These are phyloP conservation scores for Callosobruchus maculatus DNA, from an alignment of 2,888 invertebrate species.

Conservation along the genomic window DNA sequence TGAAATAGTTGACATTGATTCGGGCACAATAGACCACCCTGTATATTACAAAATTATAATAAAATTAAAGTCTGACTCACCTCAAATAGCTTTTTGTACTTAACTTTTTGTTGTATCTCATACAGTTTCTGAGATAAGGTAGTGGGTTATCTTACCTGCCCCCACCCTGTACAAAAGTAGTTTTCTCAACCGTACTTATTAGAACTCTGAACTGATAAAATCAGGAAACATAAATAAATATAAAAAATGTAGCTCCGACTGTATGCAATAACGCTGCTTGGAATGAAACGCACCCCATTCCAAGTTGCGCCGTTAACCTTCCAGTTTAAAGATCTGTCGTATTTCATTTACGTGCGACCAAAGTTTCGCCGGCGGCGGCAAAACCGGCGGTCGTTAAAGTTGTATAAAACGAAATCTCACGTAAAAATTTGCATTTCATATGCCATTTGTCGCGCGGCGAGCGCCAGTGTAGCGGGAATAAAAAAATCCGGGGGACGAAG, in stretches of 20 bases:
- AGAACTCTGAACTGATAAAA: no score
- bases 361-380: not conserved
- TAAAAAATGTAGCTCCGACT: not conserved
- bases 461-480: not conserved
- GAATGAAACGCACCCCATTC: not conserved
- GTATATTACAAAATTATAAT: no score
- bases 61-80: no score
- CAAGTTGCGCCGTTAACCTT: not conserved
- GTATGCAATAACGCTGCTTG: not conserved
- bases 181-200: no score
- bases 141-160: no score
- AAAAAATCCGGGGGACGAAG: not conserved
- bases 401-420: slow-evolving; percentile 13
- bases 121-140: no score
- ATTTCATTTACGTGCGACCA: not conserved
- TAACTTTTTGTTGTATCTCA: no score
- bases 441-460: not conserved
- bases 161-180: no score
- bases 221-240: not conserved
- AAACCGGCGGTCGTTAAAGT: slow-evolving; percentile 14
- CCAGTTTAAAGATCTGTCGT: not conserved
- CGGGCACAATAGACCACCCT: no score
- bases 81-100: no score
- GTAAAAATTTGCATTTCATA: slow-evolving; percentile 18
- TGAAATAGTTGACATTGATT: no score